phyloP scores from a whole-genome alignment of 37 sponge, comb jelly and placozoan genomes.

The Amphimedon queenslandica region DNA sequence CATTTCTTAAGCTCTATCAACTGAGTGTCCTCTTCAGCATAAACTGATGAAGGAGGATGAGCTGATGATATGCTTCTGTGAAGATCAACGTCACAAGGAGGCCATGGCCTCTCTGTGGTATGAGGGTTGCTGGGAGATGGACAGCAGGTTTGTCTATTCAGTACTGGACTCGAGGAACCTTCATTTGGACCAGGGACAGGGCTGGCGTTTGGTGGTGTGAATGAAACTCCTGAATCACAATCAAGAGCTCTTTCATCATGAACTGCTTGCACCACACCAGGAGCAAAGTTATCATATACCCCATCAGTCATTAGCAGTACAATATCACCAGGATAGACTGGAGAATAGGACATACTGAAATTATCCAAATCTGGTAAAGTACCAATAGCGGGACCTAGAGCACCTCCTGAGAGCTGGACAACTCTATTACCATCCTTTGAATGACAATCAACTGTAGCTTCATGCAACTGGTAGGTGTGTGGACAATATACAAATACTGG shows the following conservation, averaged over 20 bases:
- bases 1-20: slow-evolving; percentile 13
- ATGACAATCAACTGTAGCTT: slow-evolving; percentile 54
- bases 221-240: background rate
- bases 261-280: slow-evolving; percentile 31
- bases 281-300: slow-evolving; percentile 73
- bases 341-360: slow-evolving; percentile 47
- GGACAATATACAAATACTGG: slow-evolving; percentile 77
- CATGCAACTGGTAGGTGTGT: slow-evolving; percentile 32
- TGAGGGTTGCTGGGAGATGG: too few species aligned
- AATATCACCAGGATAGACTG: slow-evolving; percentile 61
- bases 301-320: slow-evolving; percentile 76
- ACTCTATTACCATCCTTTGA: slow-evolving; percentile 37
- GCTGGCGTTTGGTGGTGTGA: background rate
- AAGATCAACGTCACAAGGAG: too few species aligned
- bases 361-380: slow-evolving; percentile 70
- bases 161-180: too few species aligned
- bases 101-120: too few species aligned
- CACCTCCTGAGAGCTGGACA: slow-evolving; percentile 63
- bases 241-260: background rate
- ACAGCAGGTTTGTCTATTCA: too few species aligned
- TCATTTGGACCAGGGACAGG: too few species aligned
- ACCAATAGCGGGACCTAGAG: slow-evolving; percentile 75
- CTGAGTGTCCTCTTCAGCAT: background rate
- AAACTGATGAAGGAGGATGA: slow-evolving; percentile 1
- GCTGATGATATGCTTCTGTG: too few species aligned